These are phyloP conservation scores for Cassiopea xamachana DNA, from an alignment of 30 jellyfish, hydroid and myxozoan genomes.

Conservation along the genomic window DNA sequence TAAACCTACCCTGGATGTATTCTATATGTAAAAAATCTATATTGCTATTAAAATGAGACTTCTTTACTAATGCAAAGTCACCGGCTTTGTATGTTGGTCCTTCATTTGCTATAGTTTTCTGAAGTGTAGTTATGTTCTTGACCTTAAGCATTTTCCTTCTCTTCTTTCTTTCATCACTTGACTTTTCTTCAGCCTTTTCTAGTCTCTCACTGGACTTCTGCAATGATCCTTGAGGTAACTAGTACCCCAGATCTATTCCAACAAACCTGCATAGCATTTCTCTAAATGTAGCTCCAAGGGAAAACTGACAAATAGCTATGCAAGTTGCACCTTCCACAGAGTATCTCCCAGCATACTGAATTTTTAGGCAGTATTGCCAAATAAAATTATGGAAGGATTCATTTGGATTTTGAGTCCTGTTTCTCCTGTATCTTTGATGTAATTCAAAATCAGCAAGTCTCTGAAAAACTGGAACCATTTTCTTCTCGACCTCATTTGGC, in stretches of 20 bases:
- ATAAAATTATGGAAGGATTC: conserved; percentile 39
- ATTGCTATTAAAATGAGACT: not conserved
- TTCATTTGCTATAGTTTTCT: not conserved
- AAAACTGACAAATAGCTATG: conserved; percentile 48
- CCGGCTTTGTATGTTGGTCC: not conserved
- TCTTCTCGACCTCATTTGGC: conserved; percentile 27
- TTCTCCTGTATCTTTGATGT: conserved; percentile 15
- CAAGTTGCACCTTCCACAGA: conserved; percentile 44
- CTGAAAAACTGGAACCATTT: conserved; percentile 12
- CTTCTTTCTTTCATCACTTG: conserved; percentile 3
- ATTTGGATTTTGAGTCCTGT: conserved; percentile 60
- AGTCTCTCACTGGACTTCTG: conserved; percentile 10
- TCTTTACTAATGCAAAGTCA: not conserved
- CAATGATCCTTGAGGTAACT: not conserved
- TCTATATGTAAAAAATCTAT: not conserved
- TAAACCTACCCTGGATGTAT: not conserved
- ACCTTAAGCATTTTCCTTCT: conserved; percentile 12
- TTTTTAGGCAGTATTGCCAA: conserved; percentile 53
- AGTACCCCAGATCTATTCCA: conserved; percentile 30
- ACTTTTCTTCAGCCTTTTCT: conserved; percentile 10
- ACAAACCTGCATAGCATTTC: conserved; percentile 25
- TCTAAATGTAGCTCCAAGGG: conserved; percentile 48
- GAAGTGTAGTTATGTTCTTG: not conserved
- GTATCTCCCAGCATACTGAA: conserved; percentile 25
- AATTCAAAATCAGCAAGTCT: conserved; percentile 11